phyloP scores from a whole-genome alignment of 2,797 vertebrate species.

The Miopithecus talapoin region DNA sequence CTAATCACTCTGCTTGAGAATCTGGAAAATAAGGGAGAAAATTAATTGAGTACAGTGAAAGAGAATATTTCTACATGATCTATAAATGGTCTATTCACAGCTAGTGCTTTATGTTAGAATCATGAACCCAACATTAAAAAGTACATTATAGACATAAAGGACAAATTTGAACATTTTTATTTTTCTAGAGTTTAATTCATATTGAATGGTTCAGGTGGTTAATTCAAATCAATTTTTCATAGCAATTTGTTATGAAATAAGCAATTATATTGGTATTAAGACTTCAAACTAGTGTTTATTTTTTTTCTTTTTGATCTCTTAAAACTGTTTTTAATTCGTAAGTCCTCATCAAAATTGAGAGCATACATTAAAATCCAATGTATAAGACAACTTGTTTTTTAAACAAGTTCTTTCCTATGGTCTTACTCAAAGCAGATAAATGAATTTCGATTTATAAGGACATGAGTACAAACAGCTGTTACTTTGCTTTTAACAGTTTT shows the following conservation, averaged over 20 bases:
- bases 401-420: background rate
- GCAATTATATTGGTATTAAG: background rate
- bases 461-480: background rate
- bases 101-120: slow-evolving; percentile 40
- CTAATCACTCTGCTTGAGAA: background rate
- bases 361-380: background rate
- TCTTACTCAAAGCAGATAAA: background rate
- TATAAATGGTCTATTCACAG: slow-evolving; percentile 17
- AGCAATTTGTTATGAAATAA: background rate
- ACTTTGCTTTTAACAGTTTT: no score
- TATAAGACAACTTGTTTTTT: background rate
- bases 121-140: background rate
- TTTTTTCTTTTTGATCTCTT: background rate
- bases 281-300: background rate
- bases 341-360: background rate
- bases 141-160: background rate
- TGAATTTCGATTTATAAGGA: background rate
- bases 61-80: slow-evolving; percentile 40
- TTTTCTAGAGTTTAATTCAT: background rate
- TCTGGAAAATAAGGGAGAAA: background rate
- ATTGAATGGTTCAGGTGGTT: background rate
- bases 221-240: background rate
- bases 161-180: background rate
- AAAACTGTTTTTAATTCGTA: background rate
- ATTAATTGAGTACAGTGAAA: background rate